phyloP scores from a whole-genome alignment of 2,888 invertebrate species.

The Dromius quadrimaculatus region DNA sequence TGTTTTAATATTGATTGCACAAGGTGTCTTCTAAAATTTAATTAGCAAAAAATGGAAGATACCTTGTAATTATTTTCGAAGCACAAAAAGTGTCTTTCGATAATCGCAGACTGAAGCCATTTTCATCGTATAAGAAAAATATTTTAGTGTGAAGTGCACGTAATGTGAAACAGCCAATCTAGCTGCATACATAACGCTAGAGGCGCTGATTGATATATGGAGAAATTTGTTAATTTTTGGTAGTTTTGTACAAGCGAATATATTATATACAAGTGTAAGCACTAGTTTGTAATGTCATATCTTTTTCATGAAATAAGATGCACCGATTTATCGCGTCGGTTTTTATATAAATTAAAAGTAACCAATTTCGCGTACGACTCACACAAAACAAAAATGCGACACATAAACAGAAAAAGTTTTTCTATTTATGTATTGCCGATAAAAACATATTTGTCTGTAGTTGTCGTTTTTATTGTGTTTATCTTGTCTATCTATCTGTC shows the following conservation, averaged over 20 bases:
- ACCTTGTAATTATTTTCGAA: constrained; percentile 51
- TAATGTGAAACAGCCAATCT: constrained; percentile 39
- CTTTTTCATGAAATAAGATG: constrained; percentile 48
- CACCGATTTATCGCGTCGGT: constrained; percentile 42
- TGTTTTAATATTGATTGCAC: constrained; percentile 49
- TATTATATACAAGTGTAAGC: constrained; percentile 51
- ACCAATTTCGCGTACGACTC: constrained; percentile 43
- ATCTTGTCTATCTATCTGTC: constrained; percentile 50
- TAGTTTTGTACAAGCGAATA: constrained; percentile 52
- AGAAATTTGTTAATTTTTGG: constrained; percentile 51
- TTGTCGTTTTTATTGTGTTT: constrained; percentile 49
- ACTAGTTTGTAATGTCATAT: constrained; percentile 51
- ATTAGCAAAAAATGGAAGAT: constrained; percentile 32
- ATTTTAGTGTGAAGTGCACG: constrained; percentile 50
- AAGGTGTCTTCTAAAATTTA: constrained; percentile 45
- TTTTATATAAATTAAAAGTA: constrained; percentile 45
- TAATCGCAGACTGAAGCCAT: constrained; percentile 51
- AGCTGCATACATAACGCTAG: constrained; percentile 50
- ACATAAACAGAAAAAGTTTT: constrained; percentile 16
- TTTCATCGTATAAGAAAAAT: constrained; percentile 45
- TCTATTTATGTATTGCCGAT: constrained; percentile 23
- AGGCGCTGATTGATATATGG: constrained; percentile 39
- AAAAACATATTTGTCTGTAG: constrained; percentile 50
- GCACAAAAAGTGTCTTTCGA: constrained; percentile 52
- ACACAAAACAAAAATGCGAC: constrained; percentile 40